Base-by-base conservation (phyloP, 2,797 vertebrate genomes). In the Amniataba percoides region DNA sequence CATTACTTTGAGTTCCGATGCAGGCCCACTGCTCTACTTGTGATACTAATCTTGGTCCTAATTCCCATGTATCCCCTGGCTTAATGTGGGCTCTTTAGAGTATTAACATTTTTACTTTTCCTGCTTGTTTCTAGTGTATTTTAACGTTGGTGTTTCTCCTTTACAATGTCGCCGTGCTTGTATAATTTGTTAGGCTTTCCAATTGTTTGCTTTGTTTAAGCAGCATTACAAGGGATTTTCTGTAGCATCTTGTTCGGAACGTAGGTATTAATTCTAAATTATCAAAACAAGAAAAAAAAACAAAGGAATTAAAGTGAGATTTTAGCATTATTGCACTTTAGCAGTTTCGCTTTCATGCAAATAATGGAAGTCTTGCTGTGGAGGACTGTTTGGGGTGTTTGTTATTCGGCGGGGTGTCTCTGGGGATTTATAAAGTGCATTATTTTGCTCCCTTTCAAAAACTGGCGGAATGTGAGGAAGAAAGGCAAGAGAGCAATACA, bases 1-100 rank as follows among this genome's bases (percentile, higher is more conserved):
- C 84, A 67, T 81, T 61, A 72, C 87, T 87, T 71, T 75, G 82
- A 81, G 79, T 89, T 92, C 72, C 23, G 15, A 80, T 53, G 59
- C 82, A 83, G 53, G 67, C 51, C 61, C 82, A 77, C 85, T 78
- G 85, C 82, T 76, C 81, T 57, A 83, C 87, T 87, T 83, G 80
- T n/a, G 46, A 31, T 51, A 64, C 80, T 95, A 94, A 95, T 95
- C 93, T 93, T 82, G 62, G 85, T 77, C 81, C 83, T 92, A 94
- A 92, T 91, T 93, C 92, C 84, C 64, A 71, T 74, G 84, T 81
- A 95, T 87, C 86, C 83, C 64, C 85, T 45, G 77, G 88, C 81
- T 93, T 93, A 94, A 93, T 92, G 91, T 85, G 27, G 27, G 81
- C 84, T 91, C 90, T 92, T 93, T 91, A 92, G 90, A 90, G 92